Conservation (phyloP, 2,888 invertebrate species). For the Vanessa cardui region DNA sequence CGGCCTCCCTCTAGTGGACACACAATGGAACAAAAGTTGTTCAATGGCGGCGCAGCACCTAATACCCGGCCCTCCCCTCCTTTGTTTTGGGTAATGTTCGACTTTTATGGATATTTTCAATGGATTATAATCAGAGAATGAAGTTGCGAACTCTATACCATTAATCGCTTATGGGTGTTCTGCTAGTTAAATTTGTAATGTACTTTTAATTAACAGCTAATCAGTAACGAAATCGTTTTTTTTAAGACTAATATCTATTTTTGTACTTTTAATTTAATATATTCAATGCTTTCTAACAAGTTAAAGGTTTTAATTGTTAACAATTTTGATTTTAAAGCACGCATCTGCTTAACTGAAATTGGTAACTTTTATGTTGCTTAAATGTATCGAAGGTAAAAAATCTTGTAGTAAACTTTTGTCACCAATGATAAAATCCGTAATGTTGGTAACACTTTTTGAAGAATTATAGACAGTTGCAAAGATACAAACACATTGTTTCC, state of each 20-base stretch:
- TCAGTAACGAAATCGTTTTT: not conserved
- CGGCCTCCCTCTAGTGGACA: constrained; percentile 79
- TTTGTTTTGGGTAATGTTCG: constrained; percentile 82
- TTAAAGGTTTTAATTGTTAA: too few species aligned
- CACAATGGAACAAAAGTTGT: constrained; percentile 82
- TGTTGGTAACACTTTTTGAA: too few species aligned
- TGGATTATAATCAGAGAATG: constrained; percentile 80
- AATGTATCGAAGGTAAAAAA: too few species aligned
- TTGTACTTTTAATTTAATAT: too few species aligned
- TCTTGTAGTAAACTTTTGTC: too few species aligned
- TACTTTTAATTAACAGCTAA: not conserved
- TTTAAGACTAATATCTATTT: not conserved
- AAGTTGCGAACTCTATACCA: constrained; percentile 71
- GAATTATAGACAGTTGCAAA: too few species aligned
- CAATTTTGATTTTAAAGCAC: too few species aligned
- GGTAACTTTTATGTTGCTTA: too few species aligned
- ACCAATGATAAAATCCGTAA: too few species aligned
- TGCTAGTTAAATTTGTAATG: constrained; percentile 12
- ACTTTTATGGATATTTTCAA: constrained; percentile 83
- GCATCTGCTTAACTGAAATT: too few species aligned
- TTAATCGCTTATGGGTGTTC: constrained; percentile 45
- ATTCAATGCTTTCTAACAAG: too few species aligned
- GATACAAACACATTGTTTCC: too few species aligned
- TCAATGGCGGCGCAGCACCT: constrained; percentile 80
- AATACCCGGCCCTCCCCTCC: constrained; percentile 78